Conservation (phyloP, 1,140 invertebrate genomes). For the Pseudoatta argentina region DNA sequence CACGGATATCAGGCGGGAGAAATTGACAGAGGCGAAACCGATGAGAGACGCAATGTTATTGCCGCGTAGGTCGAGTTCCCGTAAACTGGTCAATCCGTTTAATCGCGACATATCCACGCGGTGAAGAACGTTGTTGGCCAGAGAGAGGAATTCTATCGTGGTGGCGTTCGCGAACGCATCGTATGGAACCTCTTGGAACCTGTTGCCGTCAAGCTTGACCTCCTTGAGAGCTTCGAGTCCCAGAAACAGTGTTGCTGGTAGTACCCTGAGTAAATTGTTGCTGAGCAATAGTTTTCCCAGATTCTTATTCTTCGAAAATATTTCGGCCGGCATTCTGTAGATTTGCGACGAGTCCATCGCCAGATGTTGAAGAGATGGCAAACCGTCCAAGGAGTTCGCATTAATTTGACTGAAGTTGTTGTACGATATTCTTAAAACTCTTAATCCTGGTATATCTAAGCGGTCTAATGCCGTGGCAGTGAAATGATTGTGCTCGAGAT, state of each 20-base stretch:
- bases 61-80: constrained; percentile 90
- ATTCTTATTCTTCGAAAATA: constrained; percentile 93
- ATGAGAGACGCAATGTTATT: constrained; percentile 92
- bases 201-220: constrained; percentile 91
- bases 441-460: constrained; percentile 91
- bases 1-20: constrained; percentile 90
- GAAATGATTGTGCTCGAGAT: constrained; percentile 91
- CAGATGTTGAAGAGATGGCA: constrained; percentile 92
- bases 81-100: constrained; percentile 90
- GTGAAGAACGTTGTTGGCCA: constrained; percentile 91
- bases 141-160: constrained; percentile 90
- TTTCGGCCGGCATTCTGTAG: constrained; percentile 88
- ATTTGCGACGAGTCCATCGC: constrained; percentile 91
- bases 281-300: constrained; percentile 91
- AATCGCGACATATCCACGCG: constrained; percentile 92
- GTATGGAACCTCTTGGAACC: constrained; percentile 92
- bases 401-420: constrained; percentile 93
- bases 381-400: constrained; percentile 89
- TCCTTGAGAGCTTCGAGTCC: constrained; percentile 91
- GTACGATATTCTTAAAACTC: constrained; percentile 90
- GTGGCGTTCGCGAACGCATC: constrained; percentile 91
- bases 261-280: constrained; percentile 89
- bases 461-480: constrained; percentile 89
- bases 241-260: constrained; percentile 90
- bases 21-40: constrained; percentile 91